These are phyloP conservation scores for Sandelia bainsii DNA, from an alignment of 2,797 vertebrate species.

Conservation along the genomic window DNA sequence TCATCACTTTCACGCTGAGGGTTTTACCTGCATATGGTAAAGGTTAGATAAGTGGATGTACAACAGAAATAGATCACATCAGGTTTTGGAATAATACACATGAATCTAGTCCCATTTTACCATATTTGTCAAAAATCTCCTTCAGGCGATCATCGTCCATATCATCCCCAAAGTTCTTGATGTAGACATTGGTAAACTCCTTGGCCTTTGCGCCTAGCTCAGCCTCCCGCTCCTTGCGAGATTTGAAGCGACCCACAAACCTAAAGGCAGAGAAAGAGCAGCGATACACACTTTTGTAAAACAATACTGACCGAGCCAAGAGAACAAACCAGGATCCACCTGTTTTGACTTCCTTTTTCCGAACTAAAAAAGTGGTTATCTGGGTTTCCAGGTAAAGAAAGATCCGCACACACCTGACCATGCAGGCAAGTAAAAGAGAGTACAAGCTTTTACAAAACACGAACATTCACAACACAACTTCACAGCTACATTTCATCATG, in stretches of 20 bases:
- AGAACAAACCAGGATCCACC: slow-evolving; percentile 50
- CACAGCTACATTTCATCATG: slow-evolving; percentile 50
- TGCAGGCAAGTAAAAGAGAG: slow-evolving; percentile 35
- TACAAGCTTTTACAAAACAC: slow-evolving; percentile 37
- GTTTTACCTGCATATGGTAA: slow-evolving; percentile 91
- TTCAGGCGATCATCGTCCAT: slow-evolving; percentile 94
- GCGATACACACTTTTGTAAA: slow-evolving; percentile 66
- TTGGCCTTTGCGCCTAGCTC: slow-evolving; percentile 98
- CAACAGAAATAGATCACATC: slow-evolving; percentile 1
- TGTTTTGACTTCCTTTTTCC: slow-evolving; percentile 45
- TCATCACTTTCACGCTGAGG: slow-evolving; percentile 98
- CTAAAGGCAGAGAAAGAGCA: slow-evolving; percentile 74
- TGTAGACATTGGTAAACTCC: slow-evolving; percentile 99
- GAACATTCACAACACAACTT: slow-evolving; percentile 54
- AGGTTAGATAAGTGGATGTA: neutral
- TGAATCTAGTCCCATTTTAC: slow-evolving; percentile 75
- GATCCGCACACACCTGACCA: slow-evolving; percentile 50
- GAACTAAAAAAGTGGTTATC: slow-evolving; percentile 47
- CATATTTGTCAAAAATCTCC: slow-evolving; percentile 96
- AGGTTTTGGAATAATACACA: neutral
- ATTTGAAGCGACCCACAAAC: slow-evolving; percentile 98
- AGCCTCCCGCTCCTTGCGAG: slow-evolving; percentile 96
- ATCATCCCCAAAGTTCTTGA: slow-evolving; percentile 99
- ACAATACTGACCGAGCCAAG: slow-evolving; percentile 25
- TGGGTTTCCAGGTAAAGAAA: slow-evolving; percentile 35